Base-by-base conservation (phyloP, 2,797 vertebrate genomes). In the Crenichthys baileyi region DNA sequence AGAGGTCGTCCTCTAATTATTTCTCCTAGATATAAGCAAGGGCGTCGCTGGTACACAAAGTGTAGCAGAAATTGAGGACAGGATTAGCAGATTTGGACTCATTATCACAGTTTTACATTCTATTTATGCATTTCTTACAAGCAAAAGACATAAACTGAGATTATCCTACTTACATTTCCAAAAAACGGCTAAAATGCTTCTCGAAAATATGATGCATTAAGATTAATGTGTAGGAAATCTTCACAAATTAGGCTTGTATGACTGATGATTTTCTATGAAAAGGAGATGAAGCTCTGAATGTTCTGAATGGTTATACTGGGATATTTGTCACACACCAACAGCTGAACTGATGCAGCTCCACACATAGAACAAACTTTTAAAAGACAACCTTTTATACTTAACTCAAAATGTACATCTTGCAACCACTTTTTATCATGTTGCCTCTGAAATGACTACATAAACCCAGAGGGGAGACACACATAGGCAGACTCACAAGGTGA, bases 1-100 rank as follows among this genome's bases (percentile, higher is more conserved):
- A 83, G 84, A 92, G 90, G 92, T 93, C 85, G 82, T 88, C 88
- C 92, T 90, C 86, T 80, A 82, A 89, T 93, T 86, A 88, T 92
- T 93, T 93, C 93, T 88, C 75, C 70, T 22, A 71, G 20, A 82
- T 44, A 58, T 39, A 41, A 56, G 48, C 72, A 88, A 85, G 81
- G 84, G 76, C 81, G 51, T 71, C 72, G 26, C 16, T 70, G 46
- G 70, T 55, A 13, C 56, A 22, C 36, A 31, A 48, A 68, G 79
- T 51, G 51, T 41, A 46, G 16, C 26, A 51, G 70, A 55, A 73
- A 50, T 24, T 29, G 50, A 65, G 44, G 44, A 56, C 63, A 7
- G 11, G 7, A 72, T 63, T 68, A 39, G 1, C 67, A 72, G 24
- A 78, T 31, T 7, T 67, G 29, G 46, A 53, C 12, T 13, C 67